A percentile compares a stretch with the other conserved stretches of the same genome.
Conservation (phyloP, 2,113 vertebrate genomes). For the Hemicordylus capensis region DNA sequence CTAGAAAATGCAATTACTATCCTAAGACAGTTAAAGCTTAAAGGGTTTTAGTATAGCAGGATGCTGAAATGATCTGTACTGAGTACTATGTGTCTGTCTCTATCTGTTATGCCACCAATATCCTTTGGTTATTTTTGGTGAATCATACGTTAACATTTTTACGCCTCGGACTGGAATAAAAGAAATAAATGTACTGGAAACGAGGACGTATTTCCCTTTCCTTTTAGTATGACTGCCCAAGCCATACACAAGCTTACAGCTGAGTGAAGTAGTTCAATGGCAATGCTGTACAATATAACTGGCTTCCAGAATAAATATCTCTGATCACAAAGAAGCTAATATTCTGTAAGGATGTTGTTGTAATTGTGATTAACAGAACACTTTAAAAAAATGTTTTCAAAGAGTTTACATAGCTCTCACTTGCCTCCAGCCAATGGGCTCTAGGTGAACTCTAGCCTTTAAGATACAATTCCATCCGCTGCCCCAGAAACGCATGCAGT, state of each 20-base stretch:
- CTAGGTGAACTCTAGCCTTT: too few relatives aligned
- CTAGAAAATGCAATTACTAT: background rate
- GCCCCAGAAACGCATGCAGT: background rate
- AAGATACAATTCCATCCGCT: background rate
- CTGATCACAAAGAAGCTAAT: background rate
- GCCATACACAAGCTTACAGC: too few relatives aligned
- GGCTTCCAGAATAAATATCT: background rate
- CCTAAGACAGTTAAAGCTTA: slow-evolving; percentile 6
- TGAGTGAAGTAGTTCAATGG: background rate
- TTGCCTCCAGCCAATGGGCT: too few relatives aligned
- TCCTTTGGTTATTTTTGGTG: slow-evolving; percentile 29
- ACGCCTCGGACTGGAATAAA: background rate
- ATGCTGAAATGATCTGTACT: background rate
- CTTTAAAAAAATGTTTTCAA: too few relatives aligned
- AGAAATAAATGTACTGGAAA: slow-evolving; percentile 9
- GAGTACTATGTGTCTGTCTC: slow-evolving; percentile 16
- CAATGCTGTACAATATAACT: background rate
- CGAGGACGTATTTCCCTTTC: background rate
- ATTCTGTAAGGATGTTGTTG: background rate
- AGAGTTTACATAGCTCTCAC: too few relatives aligned
- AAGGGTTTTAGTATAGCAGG: background rate
- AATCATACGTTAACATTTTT: slow-evolving; percentile 2
- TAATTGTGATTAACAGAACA: too few relatives aligned
- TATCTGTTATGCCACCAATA: slow-evolving; percentile 3
- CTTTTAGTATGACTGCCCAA: background rate